Base-by-base conservation (phyloP, 2,888 invertebrate species). In the Globia sparganii region DNA sequence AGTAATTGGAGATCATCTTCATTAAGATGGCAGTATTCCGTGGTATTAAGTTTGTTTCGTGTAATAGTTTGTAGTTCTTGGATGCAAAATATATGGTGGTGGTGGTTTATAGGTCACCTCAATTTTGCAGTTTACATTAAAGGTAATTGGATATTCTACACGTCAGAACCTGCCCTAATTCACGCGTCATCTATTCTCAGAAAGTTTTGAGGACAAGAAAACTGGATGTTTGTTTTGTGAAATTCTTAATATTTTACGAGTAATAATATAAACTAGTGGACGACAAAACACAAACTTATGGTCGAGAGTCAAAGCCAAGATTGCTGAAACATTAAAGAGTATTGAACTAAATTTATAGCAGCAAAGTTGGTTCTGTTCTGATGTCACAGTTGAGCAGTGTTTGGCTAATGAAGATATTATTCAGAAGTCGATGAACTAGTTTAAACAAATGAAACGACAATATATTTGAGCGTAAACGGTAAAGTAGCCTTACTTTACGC, bases 21-120 rank as follows among this genome's bases (percentile, higher is more conserved):
- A 74, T 80, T 79, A 61, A 61, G 43, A 46, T 64, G 69, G 46
- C 43, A 72, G 37, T 75, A n/a, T n/a, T n/a, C n/a, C n/a, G n/a
- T n/a, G n/a, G n/a, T n/a, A 72, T 77, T 72, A 72, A 70, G 46
- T 78, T 83, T 40, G 64, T 69, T 78, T 66, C 72, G 73, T 81
- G 71, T 67, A 81, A 74, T 62, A 72, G 69, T 86, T 81, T 75
- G 40, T 80, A 77, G 65, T 83, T 86, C 73, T 80, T 78, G 49
- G 73, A 75, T 81, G 49, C 46, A 62, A 80, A 69, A 75, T 71
- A 78, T 78, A n/a, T n/a, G n/a, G n/a, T n/a, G n/a, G n/a, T n/a
- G n/a, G n/a, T 66, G 77, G 73, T 90, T 92, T 90, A 80, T 93
- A 89, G 94, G 94, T 93, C 93, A 94, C 93, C 94, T 90, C 89